phyloP scores from a whole-genome alignment of 2,888 invertebrate species.

The Scaptomyza cyrtandrae region DNA sequence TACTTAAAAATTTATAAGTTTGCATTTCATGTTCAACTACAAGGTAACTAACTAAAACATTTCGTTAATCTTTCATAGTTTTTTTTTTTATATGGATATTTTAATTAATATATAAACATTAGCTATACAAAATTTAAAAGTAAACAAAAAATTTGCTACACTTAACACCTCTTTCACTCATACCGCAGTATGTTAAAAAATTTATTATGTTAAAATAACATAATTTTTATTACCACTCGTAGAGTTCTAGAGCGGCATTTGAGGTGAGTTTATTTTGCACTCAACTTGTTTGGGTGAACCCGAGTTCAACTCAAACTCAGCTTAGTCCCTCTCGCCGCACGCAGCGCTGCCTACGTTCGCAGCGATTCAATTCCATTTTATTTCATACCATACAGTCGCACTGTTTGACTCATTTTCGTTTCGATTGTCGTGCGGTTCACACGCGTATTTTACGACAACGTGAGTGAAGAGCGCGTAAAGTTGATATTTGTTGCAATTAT shows the following conservation, averaged over 20 bases:
- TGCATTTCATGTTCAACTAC: no score
- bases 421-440: conserved; percentile 54
- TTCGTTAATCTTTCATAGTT: no score
- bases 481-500: conserved; percentile 35
- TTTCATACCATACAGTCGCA: conserved; percentile 18
- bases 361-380: conserved; percentile 30
- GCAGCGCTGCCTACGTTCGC: conserved; percentile 27
- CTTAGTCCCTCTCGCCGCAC: conserved; percentile 2
- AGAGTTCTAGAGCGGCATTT: conserved; percentile 1
- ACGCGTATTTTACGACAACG: conserved; percentile 34
- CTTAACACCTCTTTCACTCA: not conserved
- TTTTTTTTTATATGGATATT: not conserved
- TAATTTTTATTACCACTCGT: not conserved
- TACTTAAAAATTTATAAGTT: not conserved
- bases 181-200: not conserved
- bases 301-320: conserved; percentile 15
- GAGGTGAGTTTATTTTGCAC: conserved; percentile 1
- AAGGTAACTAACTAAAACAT: no score
- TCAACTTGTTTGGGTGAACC: conserved; percentile 6
- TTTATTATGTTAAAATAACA: not conserved
- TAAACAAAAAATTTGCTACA: not conserved
- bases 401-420: conserved; percentile 51
- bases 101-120: conserved; percentile 1
- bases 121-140: not conserved
- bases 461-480: conserved; percentile 36